These are phyloP conservation scores for Saturnia japonica DNA, from an alignment of 2,888 invertebrate genomes.

Conservation along the genomic window DNA sequence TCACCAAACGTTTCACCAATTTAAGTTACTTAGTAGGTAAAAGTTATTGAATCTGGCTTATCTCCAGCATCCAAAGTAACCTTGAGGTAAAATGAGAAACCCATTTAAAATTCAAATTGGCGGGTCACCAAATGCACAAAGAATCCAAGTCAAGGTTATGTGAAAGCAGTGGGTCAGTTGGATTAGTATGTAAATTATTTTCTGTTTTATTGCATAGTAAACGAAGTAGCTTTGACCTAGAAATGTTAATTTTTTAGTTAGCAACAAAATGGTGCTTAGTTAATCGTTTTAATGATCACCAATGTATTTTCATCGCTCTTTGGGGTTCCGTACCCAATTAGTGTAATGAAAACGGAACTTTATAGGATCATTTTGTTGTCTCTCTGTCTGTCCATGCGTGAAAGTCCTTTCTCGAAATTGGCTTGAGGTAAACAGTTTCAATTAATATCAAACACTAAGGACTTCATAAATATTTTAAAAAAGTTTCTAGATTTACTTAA, in stretches of 20 bases:
- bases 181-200: conserved; percentile 33
- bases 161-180: conserved; percentile 40
- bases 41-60: conserved; percentile 46
- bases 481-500: too few relatives aligned
- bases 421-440: too few relatives aligned
- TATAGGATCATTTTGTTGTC: too few relatives aligned
- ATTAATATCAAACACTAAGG: too few relatives aligned
- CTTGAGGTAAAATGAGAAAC: conserved; percentile 34
- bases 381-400: too few relatives aligned
- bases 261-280: conserved; percentile 3
- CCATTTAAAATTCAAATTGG: conserved; percentile 38
- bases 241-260: conserved; percentile 14
- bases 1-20: neutral
- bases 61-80: conserved; percentile 46
- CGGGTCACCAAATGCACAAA: conserved; percentile 40
- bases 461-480: too few relatives aligned
- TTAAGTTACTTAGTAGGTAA: conserved; percentile 38
- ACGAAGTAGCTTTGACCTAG: conserved; percentile 24
- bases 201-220: conserved; percentile 25
- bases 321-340: too few relatives aligned
- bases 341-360: too few relatives aligned
- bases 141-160: conserved; percentile 43
- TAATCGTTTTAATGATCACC: neutral
- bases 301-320: neutral
- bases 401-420: too few relatives aligned